A percentile compares a stretch with the other conserved stretches of the same genome.
phyloP scores from a whole-genome alignment of 2,888 invertebrate genomes.

The Biston stratarius region DNA sequence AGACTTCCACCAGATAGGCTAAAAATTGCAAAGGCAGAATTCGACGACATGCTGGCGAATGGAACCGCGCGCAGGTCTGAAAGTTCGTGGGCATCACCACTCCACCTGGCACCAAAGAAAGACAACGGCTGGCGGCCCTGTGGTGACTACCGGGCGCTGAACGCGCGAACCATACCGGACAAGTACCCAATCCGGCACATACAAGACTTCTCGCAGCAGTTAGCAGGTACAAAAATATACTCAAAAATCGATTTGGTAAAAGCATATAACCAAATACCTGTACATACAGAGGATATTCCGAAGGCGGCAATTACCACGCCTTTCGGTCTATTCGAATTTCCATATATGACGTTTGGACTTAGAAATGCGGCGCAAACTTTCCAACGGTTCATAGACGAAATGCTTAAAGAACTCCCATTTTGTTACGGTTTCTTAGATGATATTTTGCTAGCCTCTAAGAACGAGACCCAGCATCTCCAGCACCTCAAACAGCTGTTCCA shows the following conservation, averaged over 20 bases:
- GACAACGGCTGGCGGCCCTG: constrained; percentile 57
- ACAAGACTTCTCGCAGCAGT: constrained; percentile 29
- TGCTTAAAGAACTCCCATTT: too few species aligned
- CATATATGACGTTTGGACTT: constrained; percentile 57
- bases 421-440: too few species aligned
- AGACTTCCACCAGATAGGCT: constrained; percentile 53
- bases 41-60: constrained; percentile 48
- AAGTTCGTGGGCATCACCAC: constrained; percentile 55
- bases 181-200: constrained; percentile 52
- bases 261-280: constrained; percentile 67
- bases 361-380: constrained; percentile 43
- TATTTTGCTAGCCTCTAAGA: too few species aligned
- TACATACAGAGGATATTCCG: constrained; percentile 53
- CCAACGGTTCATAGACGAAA: too few species aligned
- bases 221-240: constrained; percentile 30
- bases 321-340: too few species aligned
- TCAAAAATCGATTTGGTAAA: constrained; percentile 41
- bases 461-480: too few species aligned
- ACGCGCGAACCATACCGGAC: constrained; percentile 55
- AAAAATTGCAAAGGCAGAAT: constrained; percentile 51
- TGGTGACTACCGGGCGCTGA: too few species aligned
- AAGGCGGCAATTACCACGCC: constrained; percentile 61
- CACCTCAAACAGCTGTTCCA: too few species aligned
- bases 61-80: constrained; percentile 42
- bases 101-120: constrained; percentile 59